Evolutionary conservation across 2,113 vertebrate species (phyloP), one percentile per base, ranked within the genome.

Genomic region (Rhipidura dahli): DNA sequence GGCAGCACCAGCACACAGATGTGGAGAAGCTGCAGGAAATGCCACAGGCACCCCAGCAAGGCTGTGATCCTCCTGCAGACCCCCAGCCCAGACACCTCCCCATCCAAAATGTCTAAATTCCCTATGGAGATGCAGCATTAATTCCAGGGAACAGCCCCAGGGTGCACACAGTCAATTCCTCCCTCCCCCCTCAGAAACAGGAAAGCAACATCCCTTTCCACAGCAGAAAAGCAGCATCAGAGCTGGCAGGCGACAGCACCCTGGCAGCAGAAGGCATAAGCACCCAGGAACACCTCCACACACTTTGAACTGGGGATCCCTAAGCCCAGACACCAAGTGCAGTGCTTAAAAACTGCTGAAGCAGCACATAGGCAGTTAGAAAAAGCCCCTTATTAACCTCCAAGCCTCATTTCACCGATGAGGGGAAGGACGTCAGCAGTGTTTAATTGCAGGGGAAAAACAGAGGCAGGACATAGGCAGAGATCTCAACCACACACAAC

Each of bases 361-460:
- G 89, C 66, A 94, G 94, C 89, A 83, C 1, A 0, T 8, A 57
- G 49, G 61, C 61, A 75, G 30, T 30, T 59, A 39, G 13, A 15
- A 44, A 79, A 81, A 75, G 33, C 28, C 61, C 49, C 82, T 56
- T 59, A 53, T 93, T 94, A 93, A 93, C 94, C 91, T 94, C 89
- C 75, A 90, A 91, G 82, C 53, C 50, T 94, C 94, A 83, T 94
- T 97, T 89, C 82, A 82, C 56, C 0, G 0, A 18, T 1, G 42
- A 93, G 57, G 49, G 31, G 51, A 90, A 87, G 68, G 66, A 39
- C 6, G 0, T 47, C 84, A 77, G 91, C 63, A 72, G 18, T 61
- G 77, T 70, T 83, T 80, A 80, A 90, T 6, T 79, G 59, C 63
- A 40, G 73, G 49, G 33, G n/a, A 35, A 37, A 50, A 68, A 37